phyloP scores from a whole-genome alignment of 1,140 invertebrate species.

The Rhopalosiphum padi region DNA sequence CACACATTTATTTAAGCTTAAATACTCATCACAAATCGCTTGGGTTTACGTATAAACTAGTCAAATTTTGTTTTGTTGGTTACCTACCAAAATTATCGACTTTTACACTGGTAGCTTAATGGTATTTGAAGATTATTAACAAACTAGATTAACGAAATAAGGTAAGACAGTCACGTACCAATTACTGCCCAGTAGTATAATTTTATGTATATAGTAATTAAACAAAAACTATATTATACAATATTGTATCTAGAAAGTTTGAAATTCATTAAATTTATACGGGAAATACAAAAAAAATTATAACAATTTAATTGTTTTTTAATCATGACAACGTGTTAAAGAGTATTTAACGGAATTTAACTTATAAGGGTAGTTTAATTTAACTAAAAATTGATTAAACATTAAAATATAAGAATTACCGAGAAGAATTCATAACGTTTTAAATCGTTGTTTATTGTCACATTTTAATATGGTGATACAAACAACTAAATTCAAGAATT shows the following conservation, averaged over 20 bases:
- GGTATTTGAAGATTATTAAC: conserved; percentile 46
- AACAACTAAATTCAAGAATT: background rate
- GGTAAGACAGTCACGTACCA: conserved; percentile 17
- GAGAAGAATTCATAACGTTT: background rate
- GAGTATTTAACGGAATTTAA: background rate
- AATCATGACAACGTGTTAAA: background rate
- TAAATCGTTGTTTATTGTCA: background rate
- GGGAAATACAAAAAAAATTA: background rate
- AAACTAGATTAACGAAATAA: conserved; percentile 42
- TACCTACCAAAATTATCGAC: background rate
- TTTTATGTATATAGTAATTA: background rate
- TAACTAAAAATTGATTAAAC: background rate
- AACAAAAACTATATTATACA: background rate
- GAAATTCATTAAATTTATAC: background rate
- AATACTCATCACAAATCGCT: conserved; percentile 52
- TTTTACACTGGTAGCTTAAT: conserved; percentile 32
- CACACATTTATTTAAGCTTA: conserved; percentile 23
- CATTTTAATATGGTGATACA: background rate
- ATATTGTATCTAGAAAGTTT: background rate
- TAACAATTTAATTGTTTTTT: background rate
- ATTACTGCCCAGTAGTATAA: background rate
- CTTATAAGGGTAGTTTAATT: background rate
- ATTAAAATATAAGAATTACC: background rate
- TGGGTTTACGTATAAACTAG: conserved; percentile 1
- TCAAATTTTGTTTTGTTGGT: background rate